phyloP scores from a whole-genome alignment of 2,888 invertebrate genomes.

The Bellardia pandia region DNA sequence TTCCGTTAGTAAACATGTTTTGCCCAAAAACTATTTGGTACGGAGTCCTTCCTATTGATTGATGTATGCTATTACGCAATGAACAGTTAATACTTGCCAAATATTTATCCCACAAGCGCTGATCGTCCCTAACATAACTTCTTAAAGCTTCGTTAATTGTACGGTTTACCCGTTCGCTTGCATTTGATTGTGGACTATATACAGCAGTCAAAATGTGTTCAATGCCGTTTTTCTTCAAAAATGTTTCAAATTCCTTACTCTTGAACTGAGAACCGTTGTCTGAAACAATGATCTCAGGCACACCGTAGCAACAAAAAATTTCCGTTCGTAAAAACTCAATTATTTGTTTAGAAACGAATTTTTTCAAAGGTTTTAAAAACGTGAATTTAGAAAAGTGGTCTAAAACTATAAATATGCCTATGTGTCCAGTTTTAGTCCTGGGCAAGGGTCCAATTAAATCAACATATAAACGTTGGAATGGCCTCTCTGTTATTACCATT shows the following conservation, averaged over 20 bases:
- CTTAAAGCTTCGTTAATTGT: no score
- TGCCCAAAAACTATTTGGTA: constrained; percentile 1
- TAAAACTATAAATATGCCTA: not conserved
- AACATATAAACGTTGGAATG: constrained; percentile 21
- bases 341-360: no score
- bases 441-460: constrained; percentile 15
- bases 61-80: not conserved
- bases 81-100: not conserved
- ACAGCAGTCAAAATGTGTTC: no score
- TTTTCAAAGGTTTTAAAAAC: no score
- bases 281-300: no score
- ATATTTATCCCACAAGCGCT: not conserved
- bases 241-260: no score
- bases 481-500: not conserved
- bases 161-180: no score
- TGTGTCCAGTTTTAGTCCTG: not conserved
- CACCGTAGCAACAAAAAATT: not conserved
- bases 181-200: no score
- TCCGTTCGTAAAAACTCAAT: not conserved
- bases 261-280: no score
- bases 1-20: not conserved
- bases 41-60: not conserved
- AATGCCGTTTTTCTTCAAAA: no score
- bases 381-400: no score
- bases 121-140: no score